phyloP scores from a whole-genome alignment of 2,797 vertebrate genomes.

The Syndactyla subalaris region DNA sequence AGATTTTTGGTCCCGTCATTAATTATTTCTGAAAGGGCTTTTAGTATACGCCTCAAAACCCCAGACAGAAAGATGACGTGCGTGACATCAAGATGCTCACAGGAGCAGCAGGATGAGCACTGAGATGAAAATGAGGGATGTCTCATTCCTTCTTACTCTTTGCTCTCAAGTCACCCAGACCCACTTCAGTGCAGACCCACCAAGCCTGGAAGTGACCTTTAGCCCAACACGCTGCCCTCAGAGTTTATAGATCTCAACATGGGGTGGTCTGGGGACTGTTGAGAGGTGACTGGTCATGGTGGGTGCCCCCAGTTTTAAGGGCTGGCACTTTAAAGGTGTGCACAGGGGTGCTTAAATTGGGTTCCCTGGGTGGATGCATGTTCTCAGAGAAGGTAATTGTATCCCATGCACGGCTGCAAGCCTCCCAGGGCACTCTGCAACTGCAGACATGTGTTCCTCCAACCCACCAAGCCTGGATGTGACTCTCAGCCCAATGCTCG shows the following conservation, averaged over 20 bases:
- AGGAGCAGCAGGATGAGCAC: neutral
- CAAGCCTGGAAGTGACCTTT: neutral
- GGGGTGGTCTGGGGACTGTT: neutral
- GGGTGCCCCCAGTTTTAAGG: neutral
- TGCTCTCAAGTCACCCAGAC: neutral
- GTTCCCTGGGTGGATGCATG: accelerated
- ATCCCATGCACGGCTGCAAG: neutral
- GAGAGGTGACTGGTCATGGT: accelerated
- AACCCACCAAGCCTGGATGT: neutral
- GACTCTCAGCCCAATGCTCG: neutral
- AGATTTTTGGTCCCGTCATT: constrained; percentile 52
- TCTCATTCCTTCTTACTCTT: neutral
- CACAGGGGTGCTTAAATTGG: accelerated
- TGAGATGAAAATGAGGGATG: neutral
- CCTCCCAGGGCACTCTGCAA: neutral
- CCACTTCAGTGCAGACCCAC: neutral
- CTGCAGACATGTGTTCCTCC: neutral
- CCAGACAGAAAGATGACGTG: neutral
- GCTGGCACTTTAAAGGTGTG: accelerated
- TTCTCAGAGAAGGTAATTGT: neutral
- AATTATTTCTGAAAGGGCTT: constrained; percentile 67
- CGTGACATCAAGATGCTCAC: neutral
- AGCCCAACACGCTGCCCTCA: accelerated
- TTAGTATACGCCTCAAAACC: constrained; percentile 34
- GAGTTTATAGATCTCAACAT: neutral